Base-by-base conservation (phyloP, 2,113 vertebrate species). In the Dicentrarchus labrax region DNA sequence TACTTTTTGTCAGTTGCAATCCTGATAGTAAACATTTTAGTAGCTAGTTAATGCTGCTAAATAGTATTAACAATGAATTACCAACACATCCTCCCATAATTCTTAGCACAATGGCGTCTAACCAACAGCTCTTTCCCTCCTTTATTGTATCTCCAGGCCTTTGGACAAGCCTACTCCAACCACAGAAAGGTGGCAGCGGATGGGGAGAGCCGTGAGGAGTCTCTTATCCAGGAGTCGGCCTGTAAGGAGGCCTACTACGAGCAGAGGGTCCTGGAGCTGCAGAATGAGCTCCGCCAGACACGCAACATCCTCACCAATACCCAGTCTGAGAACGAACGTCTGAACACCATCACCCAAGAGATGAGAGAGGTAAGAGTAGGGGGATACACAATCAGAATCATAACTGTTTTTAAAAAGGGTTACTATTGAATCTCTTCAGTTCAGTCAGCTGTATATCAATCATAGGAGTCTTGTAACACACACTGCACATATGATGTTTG, bases 121-220 rank as follows among this genome's bases (percentile, higher is more conserved):
- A 91, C 56, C 39, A 51, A 39, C 16, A 5, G 11, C 19, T 41
- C 19, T 48, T 57, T 41, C 79, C 24, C 15, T 61, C 62, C 8
- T 70, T 68, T 11, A 6, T 8, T 76, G 12, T 57, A 1, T 90
- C 53, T 82, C 66, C 79, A 99, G 98, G 98, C 98, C 17, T 99
- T 99, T 85, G 98, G 98, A 84, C 98, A 99, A 90, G 98, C 97
- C 8, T 96, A 99, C 92, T 98, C 96, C 48, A 99, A 99, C 94
- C 98, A 99, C 91, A 98, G 96, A 93, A 99, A 99, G 90, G 98
- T 99, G 83, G 98, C 98, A 0, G 98, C 98, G 3, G 98, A 98
- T 10, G 98, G 98, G 10, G 98, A 99, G 94, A 99, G 97, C 91
- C 96, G 98, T 11, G 98, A 99, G 83, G 98, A 99, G 92, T 97